Evolutionary conservation across 2,888 invertebrate species (phyloP).

Genomic region (Rotaria magnacalcarata): DNA sequence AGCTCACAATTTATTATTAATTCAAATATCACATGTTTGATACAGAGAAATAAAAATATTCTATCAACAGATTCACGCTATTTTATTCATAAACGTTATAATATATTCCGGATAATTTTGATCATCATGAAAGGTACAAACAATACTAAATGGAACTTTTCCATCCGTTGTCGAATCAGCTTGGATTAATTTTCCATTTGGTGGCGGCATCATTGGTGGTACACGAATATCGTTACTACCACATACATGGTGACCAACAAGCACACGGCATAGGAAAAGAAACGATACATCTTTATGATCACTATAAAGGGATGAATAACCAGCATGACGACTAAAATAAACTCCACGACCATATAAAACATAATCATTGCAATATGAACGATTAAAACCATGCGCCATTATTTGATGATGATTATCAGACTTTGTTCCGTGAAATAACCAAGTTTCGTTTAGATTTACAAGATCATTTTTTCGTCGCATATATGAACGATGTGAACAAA

Average conservation of each 20-base stretch:
- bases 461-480: background rate
- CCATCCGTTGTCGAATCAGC: conserved; percentile 2
- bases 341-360: background rate
- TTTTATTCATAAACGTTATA: background rate
- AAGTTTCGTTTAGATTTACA: background rate
- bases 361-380: background rate
- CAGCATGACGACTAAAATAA: background rate
- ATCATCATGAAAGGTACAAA: background rate
- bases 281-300: background rate
- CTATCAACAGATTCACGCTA: background rate
- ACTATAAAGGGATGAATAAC: background rate
- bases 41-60: background rate
- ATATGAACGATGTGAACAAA: background rate
- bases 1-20: no score
- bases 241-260: background rate
- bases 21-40: no score
- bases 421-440: background rate
- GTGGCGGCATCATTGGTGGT: background rate
- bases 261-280: background rate
- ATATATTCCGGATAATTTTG: background rate
- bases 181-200: background rate
- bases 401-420: background rate
- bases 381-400: background rate
- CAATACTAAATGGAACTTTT: background rate
- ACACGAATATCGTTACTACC: background rate